Percentiles rank a stretch among this genome's conserved stretches.
Conservation (phyloP, 1,140 invertebrate species). For the Drosophila serrata region DNA sequence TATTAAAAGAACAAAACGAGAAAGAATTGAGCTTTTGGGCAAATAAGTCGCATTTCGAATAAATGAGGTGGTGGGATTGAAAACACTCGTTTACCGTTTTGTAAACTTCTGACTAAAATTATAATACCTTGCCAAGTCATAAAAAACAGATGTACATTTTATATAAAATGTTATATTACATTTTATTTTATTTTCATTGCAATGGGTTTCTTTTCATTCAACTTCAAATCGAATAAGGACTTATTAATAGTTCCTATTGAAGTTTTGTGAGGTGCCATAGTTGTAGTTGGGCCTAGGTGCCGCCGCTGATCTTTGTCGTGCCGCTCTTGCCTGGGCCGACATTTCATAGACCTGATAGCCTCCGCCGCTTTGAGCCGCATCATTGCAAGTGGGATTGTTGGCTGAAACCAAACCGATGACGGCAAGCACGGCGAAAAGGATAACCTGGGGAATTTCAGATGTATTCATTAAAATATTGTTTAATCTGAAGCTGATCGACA, state of each 20-base stretch:
- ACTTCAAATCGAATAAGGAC: background rate
- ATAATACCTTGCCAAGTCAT: background rate
- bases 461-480: background rate
- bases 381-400: conserved; percentile 2
- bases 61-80: too few relatives aligned
- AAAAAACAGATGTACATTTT: background rate
- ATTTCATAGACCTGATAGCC: background rate
- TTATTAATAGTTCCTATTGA: background rate
- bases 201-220: background rate
- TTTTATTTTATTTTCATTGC: background rate
- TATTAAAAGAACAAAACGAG: too few relatives aligned
- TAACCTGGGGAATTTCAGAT: background rate
- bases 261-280: background rate
- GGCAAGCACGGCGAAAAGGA: conserved; percentile 2
- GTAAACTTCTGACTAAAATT: too few relatives aligned
- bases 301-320: background rate
- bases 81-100: too few relatives aligned
- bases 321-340: background rate
- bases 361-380: background rate
- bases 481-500: background rate
- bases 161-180: background rate
- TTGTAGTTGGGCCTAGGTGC: background rate
- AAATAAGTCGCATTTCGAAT: too few relatives aligned
- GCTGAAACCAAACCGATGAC: background rate
- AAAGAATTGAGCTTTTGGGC: too few relatives aligned